Conservation (phyloP, 2,888 invertebrate genomes). For the Mythimna lalbum region DNA sequence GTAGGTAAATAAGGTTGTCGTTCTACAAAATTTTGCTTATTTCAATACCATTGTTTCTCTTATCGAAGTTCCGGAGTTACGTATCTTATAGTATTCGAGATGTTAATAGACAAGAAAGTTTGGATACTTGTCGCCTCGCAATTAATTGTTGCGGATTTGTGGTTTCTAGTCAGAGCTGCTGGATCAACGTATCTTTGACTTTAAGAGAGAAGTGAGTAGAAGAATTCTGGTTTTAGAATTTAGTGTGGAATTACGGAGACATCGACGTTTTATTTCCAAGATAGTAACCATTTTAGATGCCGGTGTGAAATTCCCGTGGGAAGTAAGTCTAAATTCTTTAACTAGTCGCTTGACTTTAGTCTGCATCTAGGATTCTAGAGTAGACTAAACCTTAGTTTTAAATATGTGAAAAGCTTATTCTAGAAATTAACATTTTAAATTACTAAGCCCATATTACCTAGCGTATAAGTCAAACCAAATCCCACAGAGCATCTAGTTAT, state of each 20-base stretch:
- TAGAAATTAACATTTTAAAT: not conserved
- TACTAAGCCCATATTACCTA: not conserved
- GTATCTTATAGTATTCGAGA: conserved; percentile 60
- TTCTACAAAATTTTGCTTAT: conserved; percentile 70
- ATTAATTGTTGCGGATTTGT: conserved; percentile 63
- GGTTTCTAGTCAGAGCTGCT: conserved; percentile 37
- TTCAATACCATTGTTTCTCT: conserved; percentile 66
- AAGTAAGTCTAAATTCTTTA: conserved; percentile 25
- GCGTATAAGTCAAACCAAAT: not conserved
- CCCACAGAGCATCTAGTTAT: not conserved
- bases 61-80: conserved; percentile 64
- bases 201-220: conserved; percentile 14
- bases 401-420: conserved; percentile 7
- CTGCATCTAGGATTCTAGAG: conserved; percentile 14
- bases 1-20: conserved; percentile 76
- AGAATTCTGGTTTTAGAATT: conserved; percentile 11
- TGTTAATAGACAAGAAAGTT: conserved; percentile 65
- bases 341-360: conserved; percentile 4
- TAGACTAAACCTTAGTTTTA: conserved; percentile 7
- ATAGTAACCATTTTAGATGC: conserved; percentile 10
- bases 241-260: conserved; percentile 1
- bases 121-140: conserved; percentile 55
- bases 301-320: not conserved
- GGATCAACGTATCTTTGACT: conserved; percentile 39
- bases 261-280: conserved; percentile 12